Conservation (phyloP, 2,888 invertebrate genomes). For the Hymenopus coronatus region DNA sequence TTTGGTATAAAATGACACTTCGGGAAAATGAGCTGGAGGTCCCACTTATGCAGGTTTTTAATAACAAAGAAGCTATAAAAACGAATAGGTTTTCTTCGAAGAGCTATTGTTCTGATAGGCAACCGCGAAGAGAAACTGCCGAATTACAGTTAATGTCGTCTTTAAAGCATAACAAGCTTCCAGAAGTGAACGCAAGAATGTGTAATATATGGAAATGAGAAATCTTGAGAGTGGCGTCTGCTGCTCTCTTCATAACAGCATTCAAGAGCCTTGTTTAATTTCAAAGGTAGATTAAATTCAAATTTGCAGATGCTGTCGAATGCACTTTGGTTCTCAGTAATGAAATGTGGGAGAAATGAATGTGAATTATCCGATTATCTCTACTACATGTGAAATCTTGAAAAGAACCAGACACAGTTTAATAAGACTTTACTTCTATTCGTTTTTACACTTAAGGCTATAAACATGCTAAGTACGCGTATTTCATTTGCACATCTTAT, state of each 20-base stretch:
- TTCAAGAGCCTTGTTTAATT: not conserved
- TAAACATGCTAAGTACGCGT: not conserved
- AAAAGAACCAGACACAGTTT: not conserved
- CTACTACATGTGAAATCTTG: not conserved
- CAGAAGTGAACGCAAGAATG: not conserved
- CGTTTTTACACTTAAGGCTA: not conserved
- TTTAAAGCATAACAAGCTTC: not conserved
- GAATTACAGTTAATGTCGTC: not conserved
- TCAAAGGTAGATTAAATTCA: not conserved
- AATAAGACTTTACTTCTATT: not conserved
- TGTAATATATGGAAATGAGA: not conserved
- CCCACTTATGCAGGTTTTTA: not conserved
- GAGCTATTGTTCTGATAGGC: not conserved
- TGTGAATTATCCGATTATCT: not conserved
- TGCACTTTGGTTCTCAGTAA: too few relatives aligned
- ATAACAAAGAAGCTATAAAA: not conserved
- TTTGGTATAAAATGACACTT: not conserved
- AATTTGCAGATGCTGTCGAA: not conserved
- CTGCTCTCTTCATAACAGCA: not conserved
- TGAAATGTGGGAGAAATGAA: not conserved
- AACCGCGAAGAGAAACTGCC: not conserved
- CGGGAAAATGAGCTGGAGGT: not conserved
- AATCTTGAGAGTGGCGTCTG: not conserved
- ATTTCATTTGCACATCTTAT: not conserved
- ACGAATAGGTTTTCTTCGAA: not conserved